phyloP scores from a whole-genome alignment of 2,113 vertebrate genomes.

The Octodon degus region DNA sequence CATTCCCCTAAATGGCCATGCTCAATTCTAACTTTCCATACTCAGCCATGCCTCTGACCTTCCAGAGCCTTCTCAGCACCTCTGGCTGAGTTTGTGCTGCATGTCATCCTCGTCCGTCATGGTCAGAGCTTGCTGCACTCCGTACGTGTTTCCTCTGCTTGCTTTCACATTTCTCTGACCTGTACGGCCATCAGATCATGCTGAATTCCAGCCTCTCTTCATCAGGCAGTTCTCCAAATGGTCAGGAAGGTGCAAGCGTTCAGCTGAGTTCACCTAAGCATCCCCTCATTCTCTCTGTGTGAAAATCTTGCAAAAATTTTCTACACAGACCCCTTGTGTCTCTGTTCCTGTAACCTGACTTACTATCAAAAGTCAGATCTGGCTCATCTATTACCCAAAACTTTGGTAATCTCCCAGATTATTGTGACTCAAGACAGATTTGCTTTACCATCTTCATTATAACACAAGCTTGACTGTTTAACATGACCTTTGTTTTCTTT shows the following conservation, averaged over 20 bases:
- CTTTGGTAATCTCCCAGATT: not conserved
- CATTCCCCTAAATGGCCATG: not conserved
- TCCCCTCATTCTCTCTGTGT: not conserved
- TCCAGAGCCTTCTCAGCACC: not conserved
- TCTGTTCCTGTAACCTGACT: not conserved
- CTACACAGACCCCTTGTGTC: rapidly evolving
- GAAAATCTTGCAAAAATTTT: not conserved
- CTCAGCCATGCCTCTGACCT: not conserved
- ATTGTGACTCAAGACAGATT: not conserved
- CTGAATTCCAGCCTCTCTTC: not conserved
- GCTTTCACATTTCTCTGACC: no score
- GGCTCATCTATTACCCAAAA: not conserved
- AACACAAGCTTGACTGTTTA: not conserved
- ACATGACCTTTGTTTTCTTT: not conserved
- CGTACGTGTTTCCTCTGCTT: not conserved
- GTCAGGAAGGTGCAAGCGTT: not conserved
- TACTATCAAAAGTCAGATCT: rapidly evolving
- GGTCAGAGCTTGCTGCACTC: not conserved
- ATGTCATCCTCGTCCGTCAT: no score
- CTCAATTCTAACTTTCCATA: not conserved
- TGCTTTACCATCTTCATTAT: not conserved
- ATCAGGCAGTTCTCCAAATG: not conserved
- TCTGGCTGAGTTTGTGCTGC: not conserved
- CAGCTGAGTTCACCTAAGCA: not conserved
- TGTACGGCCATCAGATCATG: rapidly evolving